Evolutionary conservation across 1,140 invertebrate species (phyloP).

Genomic region (Procambarus virginalis): DNA sequence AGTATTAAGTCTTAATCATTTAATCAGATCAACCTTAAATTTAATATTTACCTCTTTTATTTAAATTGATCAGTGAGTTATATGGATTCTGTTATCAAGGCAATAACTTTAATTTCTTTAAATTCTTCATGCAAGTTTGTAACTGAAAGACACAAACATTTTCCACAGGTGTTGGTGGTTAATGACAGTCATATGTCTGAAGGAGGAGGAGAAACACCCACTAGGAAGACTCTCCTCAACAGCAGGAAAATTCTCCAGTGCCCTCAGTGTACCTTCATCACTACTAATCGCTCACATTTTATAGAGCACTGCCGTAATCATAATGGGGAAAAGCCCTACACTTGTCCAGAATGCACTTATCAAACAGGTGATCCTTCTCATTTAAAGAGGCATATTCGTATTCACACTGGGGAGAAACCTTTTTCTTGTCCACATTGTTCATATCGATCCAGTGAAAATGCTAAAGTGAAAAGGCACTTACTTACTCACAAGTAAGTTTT

Average conservation of each 20-base stretch:
- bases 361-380: slow-evolving; percentile 27
- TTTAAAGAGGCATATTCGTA: slow-evolving; percentile 37
- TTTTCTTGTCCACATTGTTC: slow-evolving; percentile 48
- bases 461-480: slow-evolving; percentile 38
- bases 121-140: slow-evolving; percentile 12
- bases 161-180: slow-evolving; percentile 38
- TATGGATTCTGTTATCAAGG: not conserved
- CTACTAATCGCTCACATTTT: slow-evolving; percentile 13
- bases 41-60: not conserved
- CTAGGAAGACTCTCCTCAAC: slow-evolving; percentile 19
- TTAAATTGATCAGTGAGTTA: not conserved
- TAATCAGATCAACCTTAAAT: not conserved
- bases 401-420: slow-evolving; percentile 55
- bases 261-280: slow-evolving; percentile 25
- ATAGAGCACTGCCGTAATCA: slow-evolving; percentile 43
- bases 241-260: slow-evolving; percentile 25
- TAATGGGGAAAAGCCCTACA: slow-evolving; percentile 36
- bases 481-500: slow-evolving; percentile 30
- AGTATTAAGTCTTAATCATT: not conserved
- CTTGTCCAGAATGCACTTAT: slow-evolving; percentile 46
- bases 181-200: slow-evolving; percentile 31
- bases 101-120: not conserved
- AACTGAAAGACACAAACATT: slow-evolving; percentile 39
- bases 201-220: slow-evolving; percentile 6
- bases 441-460: slow-evolving; percentile 38